These are phyloP conservation scores for Dryobotodes eremita DNA, from an alignment of 2,888 invertebrate genomes.

Conservation along the genomic window DNA sequence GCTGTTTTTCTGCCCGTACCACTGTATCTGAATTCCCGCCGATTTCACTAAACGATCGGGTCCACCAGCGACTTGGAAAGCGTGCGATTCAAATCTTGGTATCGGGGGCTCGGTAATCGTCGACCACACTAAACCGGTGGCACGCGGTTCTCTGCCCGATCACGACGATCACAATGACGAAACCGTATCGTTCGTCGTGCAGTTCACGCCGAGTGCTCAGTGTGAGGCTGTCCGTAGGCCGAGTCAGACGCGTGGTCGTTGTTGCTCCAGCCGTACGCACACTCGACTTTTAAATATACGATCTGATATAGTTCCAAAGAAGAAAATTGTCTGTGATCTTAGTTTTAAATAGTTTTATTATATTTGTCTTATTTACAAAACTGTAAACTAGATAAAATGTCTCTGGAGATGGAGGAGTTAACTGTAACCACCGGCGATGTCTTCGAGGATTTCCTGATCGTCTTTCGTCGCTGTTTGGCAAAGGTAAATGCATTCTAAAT, in stretches of 20 bases:
- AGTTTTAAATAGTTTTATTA: slow-evolving; percentile 72
- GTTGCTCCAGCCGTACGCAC: slow-evolving; percentile 72
- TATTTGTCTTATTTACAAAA: slow-evolving; percentile 73
- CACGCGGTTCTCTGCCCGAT: slow-evolving; percentile 76
- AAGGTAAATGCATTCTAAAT: slow-evolving; percentile 92
- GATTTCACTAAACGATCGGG: slow-evolving; percentile 14
- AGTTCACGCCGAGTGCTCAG: slow-evolving; percentile 68
- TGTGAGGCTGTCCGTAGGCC: slow-evolving; percentile 79
- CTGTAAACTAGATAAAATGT: slow-evolving; percentile 88
- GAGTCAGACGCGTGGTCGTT: slow-evolving; percentile 72
- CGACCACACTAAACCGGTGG: slow-evolving; percentile 76
- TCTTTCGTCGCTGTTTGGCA: slow-evolving; percentile 93
- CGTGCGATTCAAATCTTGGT: slow-evolving; percentile 61
- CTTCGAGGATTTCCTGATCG: slow-evolving; percentile 93
- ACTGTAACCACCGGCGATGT: slow-evolving; percentile 92
- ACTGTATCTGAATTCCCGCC: slow-evolving; percentile 51
- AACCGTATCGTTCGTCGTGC: slow-evolving; percentile 67
- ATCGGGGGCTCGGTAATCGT: slow-evolving; percentile 64
- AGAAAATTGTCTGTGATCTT: slow-evolving; percentile 85
- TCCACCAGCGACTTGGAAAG: slow-evolving; percentile 36
- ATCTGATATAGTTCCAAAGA: slow-evolving; percentile 87
- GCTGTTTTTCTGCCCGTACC: slow-evolving; percentile 73
- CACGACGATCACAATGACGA: slow-evolving; percentile 70
- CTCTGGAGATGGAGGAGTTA: slow-evolving; percentile 92
- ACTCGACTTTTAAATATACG: slow-evolving; percentile 80